Conservation (phyloP, 1,140 invertebrate genomes). For the Laodelphax striatellus region DNA sequence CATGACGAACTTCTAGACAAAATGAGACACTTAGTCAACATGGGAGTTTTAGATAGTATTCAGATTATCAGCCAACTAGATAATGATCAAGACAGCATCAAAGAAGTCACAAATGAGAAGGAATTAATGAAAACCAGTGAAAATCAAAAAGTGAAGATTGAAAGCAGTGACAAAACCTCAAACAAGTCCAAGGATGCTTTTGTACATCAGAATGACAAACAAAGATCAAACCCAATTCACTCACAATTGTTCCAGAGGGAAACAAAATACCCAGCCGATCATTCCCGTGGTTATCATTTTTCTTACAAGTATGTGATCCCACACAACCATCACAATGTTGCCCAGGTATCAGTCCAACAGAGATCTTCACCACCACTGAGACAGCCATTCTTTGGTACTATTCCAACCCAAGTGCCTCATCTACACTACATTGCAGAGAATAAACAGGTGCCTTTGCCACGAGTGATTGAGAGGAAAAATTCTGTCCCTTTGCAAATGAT, state of each 20-base stretch:
- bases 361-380: not conserved
- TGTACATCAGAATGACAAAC: too few species aligned
- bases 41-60: not conserved
- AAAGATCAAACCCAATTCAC: too few species aligned
- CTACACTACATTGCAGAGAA: too few species aligned
- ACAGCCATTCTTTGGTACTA: too few species aligned
- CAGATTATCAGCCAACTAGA: not conserved
- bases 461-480: too few species aligned
- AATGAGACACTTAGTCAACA: not conserved
- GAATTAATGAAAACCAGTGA: constrained; percentile 3
- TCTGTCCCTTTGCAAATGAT: too few species aligned
- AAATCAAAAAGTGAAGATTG: not conserved
- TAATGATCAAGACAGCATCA: not conserved
- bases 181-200: not conserved
- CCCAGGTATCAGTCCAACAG: not conserved
- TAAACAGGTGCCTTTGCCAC: too few species aligned
- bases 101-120: not conserved
- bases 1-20: not conserved
- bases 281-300: not conserved
- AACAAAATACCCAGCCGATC: too few species aligned
- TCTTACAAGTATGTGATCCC: not conserved
- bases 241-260: too few species aligned
- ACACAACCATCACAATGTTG: not conserved
- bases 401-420: too few species aligned
- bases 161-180: not conserved